phyloP scores from a whole-genome alignment of 2,888 invertebrate species.

The Athetis lepigone region DNA sequence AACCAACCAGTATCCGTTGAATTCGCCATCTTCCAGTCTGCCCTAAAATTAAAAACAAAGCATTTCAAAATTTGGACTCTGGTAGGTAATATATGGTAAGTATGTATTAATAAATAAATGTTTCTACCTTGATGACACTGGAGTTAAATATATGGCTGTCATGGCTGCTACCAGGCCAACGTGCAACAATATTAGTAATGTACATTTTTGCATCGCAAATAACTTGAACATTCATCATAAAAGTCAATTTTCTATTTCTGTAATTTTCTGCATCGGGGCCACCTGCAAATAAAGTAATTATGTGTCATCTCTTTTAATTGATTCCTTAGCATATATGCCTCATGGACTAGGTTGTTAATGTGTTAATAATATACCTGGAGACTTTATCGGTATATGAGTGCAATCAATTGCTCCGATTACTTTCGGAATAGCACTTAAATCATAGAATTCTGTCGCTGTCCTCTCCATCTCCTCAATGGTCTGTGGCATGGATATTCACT shows the following conservation, averaged over 20 bases:
- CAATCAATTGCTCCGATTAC: constrained; percentile 10
- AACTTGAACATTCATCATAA: constrained; percentile 15
- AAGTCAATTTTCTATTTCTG: constrained; percentile 6
- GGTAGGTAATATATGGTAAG: no score
- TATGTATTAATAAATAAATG: no score
- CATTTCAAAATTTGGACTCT: no score
- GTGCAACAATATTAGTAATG: constrained; percentile 51
- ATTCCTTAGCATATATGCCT: constrained; percentile 2
- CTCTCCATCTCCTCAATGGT: constrained; percentile 22
- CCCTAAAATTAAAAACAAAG: not conserved
- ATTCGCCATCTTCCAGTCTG: constrained; percentile 3
- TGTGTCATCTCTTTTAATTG: not conserved
- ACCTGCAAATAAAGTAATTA: constrained; percentile 4
- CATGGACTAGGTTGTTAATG: no score
- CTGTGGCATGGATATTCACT: constrained; percentile 4
- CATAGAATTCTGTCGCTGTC: constrained; percentile 34
- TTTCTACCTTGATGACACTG: no score
- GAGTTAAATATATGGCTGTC: constrained; percentile 23
- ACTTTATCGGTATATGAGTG: constrained; percentile 20
- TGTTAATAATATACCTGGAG: not conserved
- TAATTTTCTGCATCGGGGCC: not conserved
- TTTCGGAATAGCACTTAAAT: not conserved
- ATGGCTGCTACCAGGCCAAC: constrained; percentile 53
- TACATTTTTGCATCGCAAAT: constrained; percentile 42
- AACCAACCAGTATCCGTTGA: constrained; percentile 11